Conservation (phyloP, 2,797 vertebrate species). For the Chaetophractus vellerosus region DNA sequence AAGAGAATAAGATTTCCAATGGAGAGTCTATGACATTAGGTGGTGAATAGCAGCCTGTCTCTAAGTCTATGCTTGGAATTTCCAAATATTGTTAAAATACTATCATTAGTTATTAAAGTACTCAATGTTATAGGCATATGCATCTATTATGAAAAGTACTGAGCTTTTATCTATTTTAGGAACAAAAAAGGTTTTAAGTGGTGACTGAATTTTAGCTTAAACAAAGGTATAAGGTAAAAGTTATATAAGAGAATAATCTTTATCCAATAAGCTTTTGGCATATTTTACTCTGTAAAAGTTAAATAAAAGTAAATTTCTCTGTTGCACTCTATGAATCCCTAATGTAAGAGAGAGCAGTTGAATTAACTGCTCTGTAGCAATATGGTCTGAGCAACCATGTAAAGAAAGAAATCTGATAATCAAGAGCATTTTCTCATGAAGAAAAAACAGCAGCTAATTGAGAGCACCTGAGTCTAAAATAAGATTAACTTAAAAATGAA, state of each 20-base stretch:
- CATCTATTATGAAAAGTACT: conserved; percentile 47
- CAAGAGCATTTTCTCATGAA: conserved; percentile 67
- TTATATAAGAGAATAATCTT: conserved; percentile 33
- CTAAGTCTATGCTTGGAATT: conserved; percentile 24
- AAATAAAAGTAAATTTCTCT: conserved; percentile 39
- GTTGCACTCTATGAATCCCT: not conserved
- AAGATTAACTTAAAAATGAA: conserved; percentile 75
- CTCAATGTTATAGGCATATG: not conserved
- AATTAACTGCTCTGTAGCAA: conserved; percentile 46
- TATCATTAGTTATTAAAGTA: conserved; percentile 64
- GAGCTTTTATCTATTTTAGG: conserved; percentile 43
- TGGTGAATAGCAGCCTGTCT: not conserved
- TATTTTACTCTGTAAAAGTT: conserved; percentile 65
- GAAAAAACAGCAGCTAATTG: conserved; percentile 65
- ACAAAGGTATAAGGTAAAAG: not conserved
- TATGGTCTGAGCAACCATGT: conserved; percentile 39
- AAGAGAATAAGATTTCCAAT: conserved; percentile 41
- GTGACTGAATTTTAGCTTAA: conserved; percentile 14
- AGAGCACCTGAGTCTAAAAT: conserved; percentile 74
- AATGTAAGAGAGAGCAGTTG: not conserved
- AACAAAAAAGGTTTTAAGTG: conserved; percentile 21
- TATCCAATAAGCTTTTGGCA: not conserved
- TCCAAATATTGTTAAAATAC: conserved; percentile 50
- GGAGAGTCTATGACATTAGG: not conserved
- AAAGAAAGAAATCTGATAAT: conserved; percentile 77